These are phyloP conservation scores for Stegodyphus mimosarum DNA, from an alignment of 1,140 invertebrate species.

Conservation along the genomic window DNA sequence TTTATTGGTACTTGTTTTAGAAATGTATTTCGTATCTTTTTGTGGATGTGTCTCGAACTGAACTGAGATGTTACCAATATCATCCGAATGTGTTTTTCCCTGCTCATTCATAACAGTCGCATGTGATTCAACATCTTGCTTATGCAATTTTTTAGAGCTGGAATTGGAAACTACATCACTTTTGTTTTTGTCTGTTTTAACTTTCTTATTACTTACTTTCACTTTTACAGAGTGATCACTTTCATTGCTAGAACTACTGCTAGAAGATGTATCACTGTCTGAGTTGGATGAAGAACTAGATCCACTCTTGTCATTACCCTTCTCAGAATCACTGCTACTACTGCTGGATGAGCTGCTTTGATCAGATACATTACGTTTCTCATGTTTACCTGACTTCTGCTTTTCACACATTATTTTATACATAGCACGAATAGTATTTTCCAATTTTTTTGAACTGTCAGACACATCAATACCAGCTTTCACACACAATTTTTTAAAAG, in stretches of 20 bases:
- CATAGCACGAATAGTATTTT: slow-evolving; percentile 29
- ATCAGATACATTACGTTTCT: not conserved
- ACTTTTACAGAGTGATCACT: slow-evolving; percentile 12
- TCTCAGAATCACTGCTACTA: slow-evolving; percentile 6
- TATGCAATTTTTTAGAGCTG: not conserved
- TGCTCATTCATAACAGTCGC: not conserved
- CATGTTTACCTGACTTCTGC: not conserved
- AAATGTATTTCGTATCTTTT: not conserved
- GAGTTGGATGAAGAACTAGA: not conserved
- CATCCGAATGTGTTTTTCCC: not conserved
- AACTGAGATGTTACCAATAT: not conserved
- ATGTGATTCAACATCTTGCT: not conserved
- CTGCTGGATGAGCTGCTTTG: slow-evolving; percentile 26
- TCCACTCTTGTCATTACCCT: not conserved
- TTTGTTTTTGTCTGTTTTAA: not conserved
- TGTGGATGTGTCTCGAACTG: not conserved
- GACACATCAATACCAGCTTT: slow-evolving; percentile 11
- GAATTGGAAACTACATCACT: not conserved
- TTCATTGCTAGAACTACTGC: not conserved
- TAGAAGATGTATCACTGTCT: slow-evolving; percentile 16
- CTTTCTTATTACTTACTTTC: slow-evolving; percentile 19
- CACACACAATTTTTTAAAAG: slow-evolving; percentile 15
- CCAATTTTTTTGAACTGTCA: slow-evolving; percentile 22
- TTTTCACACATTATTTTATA: slow-evolving; percentile 42
- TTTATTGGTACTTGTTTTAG: not conserved